phyloP scores from a whole-genome alignment of 2,888 invertebrate genomes.

The Hydrotaea cyrtoneurina region DNA sequence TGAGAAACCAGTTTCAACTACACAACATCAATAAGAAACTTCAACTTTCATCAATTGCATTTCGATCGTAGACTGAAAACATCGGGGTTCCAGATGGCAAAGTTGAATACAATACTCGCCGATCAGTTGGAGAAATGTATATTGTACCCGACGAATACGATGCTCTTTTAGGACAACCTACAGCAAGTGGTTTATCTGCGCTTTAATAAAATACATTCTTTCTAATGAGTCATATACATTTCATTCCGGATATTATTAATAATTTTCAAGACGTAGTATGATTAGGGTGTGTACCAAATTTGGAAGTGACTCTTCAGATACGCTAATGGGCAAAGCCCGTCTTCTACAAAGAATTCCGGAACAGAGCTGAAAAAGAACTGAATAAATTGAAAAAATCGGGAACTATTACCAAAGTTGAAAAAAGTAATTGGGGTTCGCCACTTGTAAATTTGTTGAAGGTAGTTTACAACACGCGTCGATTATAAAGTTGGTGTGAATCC shows the following conservation, averaged over 20 bases:
- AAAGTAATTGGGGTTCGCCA: too few species aligned
- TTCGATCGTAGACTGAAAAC: not conserved
- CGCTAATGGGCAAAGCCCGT: conserved; percentile 14
- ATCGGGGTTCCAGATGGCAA: too few species aligned
- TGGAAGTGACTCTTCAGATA: conserved; percentile 36
- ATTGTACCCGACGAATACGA: not conserved
- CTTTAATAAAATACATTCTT: too few species aligned
- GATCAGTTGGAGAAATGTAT: not conserved
- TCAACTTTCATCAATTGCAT: too few species aligned
- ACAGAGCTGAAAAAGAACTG: conserved; percentile 29
- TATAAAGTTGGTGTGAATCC: conserved; percentile 50
- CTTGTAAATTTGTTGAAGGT: conserved; percentile 45
- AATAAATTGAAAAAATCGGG: conserved; percentile 27
- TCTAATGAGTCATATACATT: not conserved
- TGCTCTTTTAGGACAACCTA: not conserved
- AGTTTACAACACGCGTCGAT: conserved; percentile 41
- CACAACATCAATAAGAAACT: too few species aligned
- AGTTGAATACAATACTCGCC: too few species aligned
- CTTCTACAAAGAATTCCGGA: conserved; percentile 45
- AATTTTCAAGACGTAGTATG: conserved; percentile 14
- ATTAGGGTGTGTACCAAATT: conserved; percentile 46
- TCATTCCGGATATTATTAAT: not conserved
- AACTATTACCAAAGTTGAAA: too few species aligned
- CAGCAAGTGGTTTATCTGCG: not conserved
- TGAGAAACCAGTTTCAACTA: too few species aligned